Conservation (phyloP, 2,113 vertebrate species). For the Galbula dea region DNA sequence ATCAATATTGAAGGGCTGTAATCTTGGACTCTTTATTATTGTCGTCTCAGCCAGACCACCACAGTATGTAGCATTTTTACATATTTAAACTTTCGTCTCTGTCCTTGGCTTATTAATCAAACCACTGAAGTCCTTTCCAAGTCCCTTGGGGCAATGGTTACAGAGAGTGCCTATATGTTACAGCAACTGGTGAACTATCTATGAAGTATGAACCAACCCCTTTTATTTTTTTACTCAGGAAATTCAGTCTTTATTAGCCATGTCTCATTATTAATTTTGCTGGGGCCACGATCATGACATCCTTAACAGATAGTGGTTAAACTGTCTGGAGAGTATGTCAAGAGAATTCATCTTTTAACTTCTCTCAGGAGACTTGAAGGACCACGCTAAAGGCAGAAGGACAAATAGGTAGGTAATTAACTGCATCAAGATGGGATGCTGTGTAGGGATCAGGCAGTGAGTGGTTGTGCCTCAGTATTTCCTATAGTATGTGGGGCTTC, state of each 20-base stretch:
- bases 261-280: background rate
- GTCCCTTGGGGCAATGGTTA: background rate
- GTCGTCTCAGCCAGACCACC: background rate
- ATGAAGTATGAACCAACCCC: background rate
- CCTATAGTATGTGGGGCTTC: background rate
- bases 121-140: background rate
- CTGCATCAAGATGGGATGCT: background rate
- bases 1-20: background rate
- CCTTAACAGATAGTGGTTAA: background rate
- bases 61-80: background rate
- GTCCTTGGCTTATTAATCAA: background rate
- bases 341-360: background rate
- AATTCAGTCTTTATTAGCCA: background rate
- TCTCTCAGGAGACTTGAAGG: background rate
- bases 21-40: background rate
- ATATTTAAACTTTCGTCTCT: background rate
- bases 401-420: background rate
- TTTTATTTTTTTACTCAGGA: background rate
- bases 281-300: background rate
- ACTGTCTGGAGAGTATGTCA: background rate
- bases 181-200: background rate
- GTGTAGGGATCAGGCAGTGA: background rate
- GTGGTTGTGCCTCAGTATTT: background rate
- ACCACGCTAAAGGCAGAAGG: background rate
- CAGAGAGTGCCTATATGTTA: fast-evolving